Evolutionary conservation across 2,113 vertebrate species (phyloP).

Genomic region (Cephalopholis sonnerati): DNA sequence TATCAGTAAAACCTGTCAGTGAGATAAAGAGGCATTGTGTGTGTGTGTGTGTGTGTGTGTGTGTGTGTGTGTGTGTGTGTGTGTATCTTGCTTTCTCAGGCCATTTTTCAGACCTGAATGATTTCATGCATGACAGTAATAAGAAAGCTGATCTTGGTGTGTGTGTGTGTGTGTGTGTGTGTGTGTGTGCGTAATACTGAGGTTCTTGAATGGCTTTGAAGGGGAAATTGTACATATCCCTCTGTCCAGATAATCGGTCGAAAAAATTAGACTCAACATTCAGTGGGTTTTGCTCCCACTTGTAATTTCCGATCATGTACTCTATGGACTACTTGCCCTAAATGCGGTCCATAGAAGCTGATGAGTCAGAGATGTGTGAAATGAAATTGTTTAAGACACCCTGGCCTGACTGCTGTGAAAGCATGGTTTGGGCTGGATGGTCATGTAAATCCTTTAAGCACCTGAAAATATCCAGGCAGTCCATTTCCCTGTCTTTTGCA

Average conservation of each 20-base stretch:
- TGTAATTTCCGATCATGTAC: neutral
- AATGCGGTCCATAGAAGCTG: neutral
- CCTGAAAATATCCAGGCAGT: neutral
- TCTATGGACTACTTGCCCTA: neutral
- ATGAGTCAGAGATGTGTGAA: neutral
- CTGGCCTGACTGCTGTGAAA: neutral
- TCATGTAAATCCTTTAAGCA: neutral
- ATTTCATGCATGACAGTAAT: conserved; percentile 15
- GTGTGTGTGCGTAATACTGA: neutral
- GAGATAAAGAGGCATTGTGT: neutral
- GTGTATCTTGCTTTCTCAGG: neutral
- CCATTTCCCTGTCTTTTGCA: neutral
- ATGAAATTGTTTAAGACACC: conserved; percentile 1
- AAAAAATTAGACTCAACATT: neutral
- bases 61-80: conserved; percentile 2
- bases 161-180: neutral
- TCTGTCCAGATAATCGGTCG: neutral
- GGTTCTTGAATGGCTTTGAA: neutral
- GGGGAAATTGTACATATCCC: neutral
- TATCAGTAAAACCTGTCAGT: conserved; percentile 10
- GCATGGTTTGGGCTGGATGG: neutral
- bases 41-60: neutral
- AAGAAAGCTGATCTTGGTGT: neutral
- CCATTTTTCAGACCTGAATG: neutral
- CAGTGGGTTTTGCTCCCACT: neutral